Conservation (phyloP, 2,797 vertebrate genomes). For the Meriones psammophilus region DNA sequence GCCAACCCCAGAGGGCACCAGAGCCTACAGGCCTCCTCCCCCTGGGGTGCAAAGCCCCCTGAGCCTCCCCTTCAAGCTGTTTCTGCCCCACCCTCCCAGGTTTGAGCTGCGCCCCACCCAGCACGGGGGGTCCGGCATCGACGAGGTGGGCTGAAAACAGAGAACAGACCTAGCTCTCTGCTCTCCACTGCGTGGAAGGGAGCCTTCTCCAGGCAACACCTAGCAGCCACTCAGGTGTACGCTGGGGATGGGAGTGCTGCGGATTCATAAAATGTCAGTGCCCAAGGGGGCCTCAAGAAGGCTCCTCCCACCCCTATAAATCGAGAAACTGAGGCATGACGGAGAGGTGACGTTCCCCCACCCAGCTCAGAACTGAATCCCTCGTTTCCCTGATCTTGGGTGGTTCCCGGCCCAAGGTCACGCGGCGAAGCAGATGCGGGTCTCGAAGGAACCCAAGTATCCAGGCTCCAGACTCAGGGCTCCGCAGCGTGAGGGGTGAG, state of each 20-base stretch:
- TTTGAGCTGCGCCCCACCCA: neutral
- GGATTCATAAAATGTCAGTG: conserved; percentile 11
- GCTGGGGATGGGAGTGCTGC: neutral
- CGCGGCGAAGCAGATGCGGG: conserved; percentile 37
- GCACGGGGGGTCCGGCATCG: neutral
- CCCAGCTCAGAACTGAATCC: neutral
- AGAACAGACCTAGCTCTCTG: neutral
- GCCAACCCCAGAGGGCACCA: neutral
- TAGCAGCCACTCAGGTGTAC: conserved; percentile 27
- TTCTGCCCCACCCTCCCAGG: neutral
- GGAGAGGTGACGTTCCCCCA: neutral
- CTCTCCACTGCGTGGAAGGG: neutral
- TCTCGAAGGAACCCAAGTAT: neutral
- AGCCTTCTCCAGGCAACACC: neutral
- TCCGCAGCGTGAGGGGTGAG: neutral
- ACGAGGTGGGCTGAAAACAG: neutral
- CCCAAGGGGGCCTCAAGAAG: neutral
- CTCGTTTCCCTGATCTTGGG: neutral
- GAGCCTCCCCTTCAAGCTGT: neutral
- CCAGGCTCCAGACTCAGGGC: neutral
- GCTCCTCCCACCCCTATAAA: conserved; percentile 72
- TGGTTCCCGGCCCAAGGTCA: conserved; percentile 80
- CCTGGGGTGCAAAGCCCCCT: neutral
- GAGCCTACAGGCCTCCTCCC: neutral
- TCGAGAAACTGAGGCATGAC: conserved; percentile 79